Conservation (phyloP, 2,797 vertebrate genomes). For the Anguilla pacifica region DNA sequence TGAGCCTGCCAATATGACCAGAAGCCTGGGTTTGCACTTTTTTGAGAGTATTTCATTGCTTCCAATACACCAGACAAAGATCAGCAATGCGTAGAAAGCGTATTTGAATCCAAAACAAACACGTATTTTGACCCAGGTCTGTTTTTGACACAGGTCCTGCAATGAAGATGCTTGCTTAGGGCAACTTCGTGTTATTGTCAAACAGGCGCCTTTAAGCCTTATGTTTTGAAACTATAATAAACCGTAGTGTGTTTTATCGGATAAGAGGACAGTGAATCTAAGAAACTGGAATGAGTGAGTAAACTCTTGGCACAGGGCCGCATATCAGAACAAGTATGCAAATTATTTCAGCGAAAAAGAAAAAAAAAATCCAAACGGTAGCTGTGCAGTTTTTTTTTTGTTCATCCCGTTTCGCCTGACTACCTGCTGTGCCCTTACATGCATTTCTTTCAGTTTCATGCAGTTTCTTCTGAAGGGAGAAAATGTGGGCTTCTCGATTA, state of each 20-base stretch:
- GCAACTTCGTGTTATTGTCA: neutral
- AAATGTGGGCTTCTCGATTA: too few species aligned
- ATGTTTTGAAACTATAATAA: too few species aligned
- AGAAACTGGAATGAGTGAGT: neutral
- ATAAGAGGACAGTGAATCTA: neutral
- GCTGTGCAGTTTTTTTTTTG: too few species aligned
- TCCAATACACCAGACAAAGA: too few species aligned
- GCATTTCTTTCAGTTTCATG: neutral
- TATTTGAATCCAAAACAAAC: too few species aligned
- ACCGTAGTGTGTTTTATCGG: neutral
- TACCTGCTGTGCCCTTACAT: neutral
- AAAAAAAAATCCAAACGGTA: neutral
- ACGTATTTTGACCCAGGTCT: too few species aligned
- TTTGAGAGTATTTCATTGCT: too few species aligned
- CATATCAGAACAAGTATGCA: neutral
- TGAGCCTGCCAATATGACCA: too few species aligned
- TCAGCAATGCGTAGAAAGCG: too few species aligned
- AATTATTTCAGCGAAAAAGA: neutral
- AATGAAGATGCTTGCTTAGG: neutral
- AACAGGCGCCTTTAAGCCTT: neutral
- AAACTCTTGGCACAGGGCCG: neutral
- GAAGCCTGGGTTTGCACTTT: too few species aligned
- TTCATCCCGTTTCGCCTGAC: neutral
- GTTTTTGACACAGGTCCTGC: too few species aligned
- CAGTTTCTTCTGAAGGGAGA: too few species aligned